These are phyloP conservation scores for Chrosomus eos DNA, from an alignment of 2,797 vertebrate genomes.

Conservation along the genomic window DNA sequence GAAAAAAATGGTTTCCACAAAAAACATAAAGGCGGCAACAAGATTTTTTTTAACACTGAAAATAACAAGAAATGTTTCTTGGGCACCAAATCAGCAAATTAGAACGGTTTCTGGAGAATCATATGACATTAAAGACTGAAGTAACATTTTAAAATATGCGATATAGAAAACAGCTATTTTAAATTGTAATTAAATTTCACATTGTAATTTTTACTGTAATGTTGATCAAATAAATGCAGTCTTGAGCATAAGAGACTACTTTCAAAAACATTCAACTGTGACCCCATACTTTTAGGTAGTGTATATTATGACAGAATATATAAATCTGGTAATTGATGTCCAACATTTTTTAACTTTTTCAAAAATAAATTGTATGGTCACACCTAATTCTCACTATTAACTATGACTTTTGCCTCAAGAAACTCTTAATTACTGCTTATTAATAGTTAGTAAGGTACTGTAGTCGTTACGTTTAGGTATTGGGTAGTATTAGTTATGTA, in stretches of 20 bases:
- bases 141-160: not conserved
- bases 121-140: not conserved
- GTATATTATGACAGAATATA: not conserved
- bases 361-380: not conserved
- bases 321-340: not conserved
- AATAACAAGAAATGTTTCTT: not conserved
- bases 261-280: not conserved
- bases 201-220: not conserved
- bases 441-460: too few relatives aligned
- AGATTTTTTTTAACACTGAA: not conserved
- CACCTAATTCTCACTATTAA: too few relatives aligned
- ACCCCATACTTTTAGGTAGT: not conserved
- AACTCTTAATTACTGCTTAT: too few relatives aligned
- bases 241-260: not conserved
- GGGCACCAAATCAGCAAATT: not conserved
- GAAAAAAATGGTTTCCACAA: not conserved
- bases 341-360: not conserved
- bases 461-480: too few relatives aligned
- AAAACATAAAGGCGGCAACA: not conserved
- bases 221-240: not conserved
- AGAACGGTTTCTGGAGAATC: not conserved
- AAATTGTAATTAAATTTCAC: not conserved
- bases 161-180: not conserved
- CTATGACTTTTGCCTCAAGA: too few relatives aligned
- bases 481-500: too few relatives aligned